Evolutionary conservation across 2,797 vertebrate genomes (phyloP), one percentile per base, ranked within the genome.

Genomic region (Alcedo quadribrachys): DNA sequence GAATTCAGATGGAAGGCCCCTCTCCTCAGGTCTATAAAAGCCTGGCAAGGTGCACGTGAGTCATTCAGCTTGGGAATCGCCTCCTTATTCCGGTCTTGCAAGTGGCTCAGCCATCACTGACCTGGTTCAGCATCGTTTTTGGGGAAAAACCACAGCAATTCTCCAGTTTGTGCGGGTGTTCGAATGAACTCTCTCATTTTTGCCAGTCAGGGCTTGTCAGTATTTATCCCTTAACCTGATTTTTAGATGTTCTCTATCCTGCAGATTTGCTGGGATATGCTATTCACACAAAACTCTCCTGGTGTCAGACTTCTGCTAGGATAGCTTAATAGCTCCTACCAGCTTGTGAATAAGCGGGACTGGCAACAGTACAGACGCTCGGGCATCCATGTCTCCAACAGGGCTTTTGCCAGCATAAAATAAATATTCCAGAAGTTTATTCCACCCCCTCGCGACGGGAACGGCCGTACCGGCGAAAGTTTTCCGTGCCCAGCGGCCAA

Each of bases 241-340:
- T 88, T 74, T 83, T 21, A 88, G 88, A 81, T 78, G 79, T 88
- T 92, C 81, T 92, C 46, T 58, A 71, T 90, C 94, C 88, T 71
- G 86, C 86, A 92, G 92, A 62, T 94, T 93, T 94, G 83, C 22
- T 0, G 3, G 92, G 81, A 67, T 94, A 55, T 77, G 94, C 90
- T 92, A 28, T 94, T 94, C 93, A 93, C 93, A 86, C 94, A 63
- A n/a, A 94, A 13, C 81, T 93, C 93, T 94, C 55, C 88, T 87
- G 93, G 95, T 94, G 94, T 92, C 95, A 95, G 88, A 70, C 93
- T 95, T 89, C 81, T 87, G 93, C 94, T 93, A 69, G 89, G 85
- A 93, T 69, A 33, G 71, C 86, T 86, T 67, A 74, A 48, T 68
- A 60, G 76, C 91, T 94, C 73, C 79, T 22, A 43, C 93, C 88